Base-by-base conservation (phyloP, 2,888 invertebrate genomes). In the Dasypolia templi region DNA sequence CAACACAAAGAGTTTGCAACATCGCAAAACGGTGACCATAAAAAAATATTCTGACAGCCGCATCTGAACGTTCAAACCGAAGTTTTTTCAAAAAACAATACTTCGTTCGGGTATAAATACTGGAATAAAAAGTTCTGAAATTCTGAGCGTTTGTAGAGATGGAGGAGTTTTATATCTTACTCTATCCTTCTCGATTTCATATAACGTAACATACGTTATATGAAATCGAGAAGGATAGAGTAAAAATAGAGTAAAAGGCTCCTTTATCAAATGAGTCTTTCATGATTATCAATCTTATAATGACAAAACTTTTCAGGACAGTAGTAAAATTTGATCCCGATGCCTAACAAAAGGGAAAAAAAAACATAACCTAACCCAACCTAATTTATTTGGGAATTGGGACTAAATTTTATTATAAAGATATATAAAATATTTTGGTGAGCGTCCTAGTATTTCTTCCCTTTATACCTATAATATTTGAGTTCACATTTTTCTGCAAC, bases 51-150 rank as follows among this genome's bases (percentile, higher is more conserved):
- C 61, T 66, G 79, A 59, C 56, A 42, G 55, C 46, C 46, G 56
- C 58, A 83, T 83, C 79, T 72, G 78, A 70, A 77, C 71, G 78
- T 71, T 77, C 71, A 55, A 32, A 32, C 35, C 22, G 39, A 58
- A 55, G 83, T 79, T 82, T 67, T 82, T 82, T 77, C 62, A 79
- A 79, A 79, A 79, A 71, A 79, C 79, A 82, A 82, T 67, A 62
- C 77, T 76, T 82, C 79, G 32, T 64, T 44, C 77, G n/a, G 61
- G 64, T 68, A 76, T 79, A 79, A 82, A 79, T 82, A 79, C 55
- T 68, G 64, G 76, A 77, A 76, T 64, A 79, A 82, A 81, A 79
- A 68, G 77, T 59, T 65, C 44, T 46, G 26, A 56, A 63, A 58
- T 75, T 63, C 66, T 46, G 46, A 75, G 53, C 46, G n/a, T 79